These are phyloP conservation scores for Sebastes hopkinsi DNA, from an alignment of 2,797 vertebrate species.

Conservation along the genomic window DNA sequence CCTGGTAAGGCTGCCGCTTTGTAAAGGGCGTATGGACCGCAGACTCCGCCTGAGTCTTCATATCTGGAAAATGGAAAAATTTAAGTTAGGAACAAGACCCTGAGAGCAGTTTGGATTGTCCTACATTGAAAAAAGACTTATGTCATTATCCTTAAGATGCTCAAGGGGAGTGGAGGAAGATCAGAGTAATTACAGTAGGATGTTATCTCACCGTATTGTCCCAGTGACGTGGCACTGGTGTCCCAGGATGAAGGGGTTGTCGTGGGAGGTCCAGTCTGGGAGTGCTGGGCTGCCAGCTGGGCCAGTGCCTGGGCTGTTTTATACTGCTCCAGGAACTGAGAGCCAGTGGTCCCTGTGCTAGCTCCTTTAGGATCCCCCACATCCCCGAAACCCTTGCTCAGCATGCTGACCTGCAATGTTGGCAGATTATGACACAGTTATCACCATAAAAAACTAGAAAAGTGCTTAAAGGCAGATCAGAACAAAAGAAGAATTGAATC, in stretches of 20 bases:
- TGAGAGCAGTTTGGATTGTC: background rate
- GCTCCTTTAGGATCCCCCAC: constrained; percentile 91
- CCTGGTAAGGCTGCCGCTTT: constrained; percentile 93
- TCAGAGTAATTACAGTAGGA: background rate
- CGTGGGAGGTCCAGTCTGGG: constrained; percentile 83
- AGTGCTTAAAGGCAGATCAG: background rate
- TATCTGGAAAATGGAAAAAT: constrained; percentile 77
- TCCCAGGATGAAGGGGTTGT: constrained; percentile 89
- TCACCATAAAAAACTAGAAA: background rate
- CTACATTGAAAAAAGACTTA: background rate
- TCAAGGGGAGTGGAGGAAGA: background rate
- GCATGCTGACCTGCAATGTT: constrained; percentile 87
- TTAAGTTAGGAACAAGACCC: background rate
- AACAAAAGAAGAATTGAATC: background rate
- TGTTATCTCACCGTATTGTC: constrained; percentile 90
- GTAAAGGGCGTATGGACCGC: constrained; percentile 89
- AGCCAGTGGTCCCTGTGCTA: constrained; percentile 92
- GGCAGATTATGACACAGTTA: background rate
- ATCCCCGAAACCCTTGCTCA: constrained; percentile 94
- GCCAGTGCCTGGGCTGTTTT: constrained; percentile 97
- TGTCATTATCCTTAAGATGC: background rate
- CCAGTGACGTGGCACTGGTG: constrained; percentile 86
- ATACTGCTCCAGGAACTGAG: constrained; percentile 98
- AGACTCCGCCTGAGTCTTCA: constrained; percentile 90
- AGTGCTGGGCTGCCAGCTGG: constrained; percentile 94